Evolutionary conservation across 1,140 invertebrate genomes (phyloP), one percentile per base, ranked within the genome.

Genomic region (Heterodera carotae): DNA sequence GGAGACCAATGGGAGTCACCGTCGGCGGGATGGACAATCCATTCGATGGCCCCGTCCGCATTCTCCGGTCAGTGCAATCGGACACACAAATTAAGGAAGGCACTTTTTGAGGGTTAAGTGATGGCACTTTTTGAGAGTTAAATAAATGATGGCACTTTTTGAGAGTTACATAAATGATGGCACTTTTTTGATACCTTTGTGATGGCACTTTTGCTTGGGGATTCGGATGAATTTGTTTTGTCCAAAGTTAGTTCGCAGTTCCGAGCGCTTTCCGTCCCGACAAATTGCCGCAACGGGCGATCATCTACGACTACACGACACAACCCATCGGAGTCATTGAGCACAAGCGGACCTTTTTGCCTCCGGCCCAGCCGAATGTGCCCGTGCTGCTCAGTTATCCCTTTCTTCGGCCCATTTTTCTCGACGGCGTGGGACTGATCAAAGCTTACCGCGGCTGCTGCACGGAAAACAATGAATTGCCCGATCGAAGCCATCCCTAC

Each of bases 371-470:
- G 25, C n/a, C 27, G 36, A 48, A 31, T 18, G 31, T 22, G 48
- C 75, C 27, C 22, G 33, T 15, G 22, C 33, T 39, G 64, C 34
- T 59, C n/a, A 78, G 53, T 34, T 33, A 67, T 15, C 77, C 75
- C 12, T 77, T 78, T 34, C 64, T 78, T 15, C 77, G 77, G 29
- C 71, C 70, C n/a, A 67, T 78, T 39, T 25, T 76, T 10, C 31
- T 78, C 29, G 77, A 78, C 76, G 77, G 77, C 15, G 48, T 78
- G 12, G 77, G 77, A 33, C 53, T 78, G 34, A 53, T 78, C 39
- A 78, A 78, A 31, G 77, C 77, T 0, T 78, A 76, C 33, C 33
- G 77, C 56, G 60, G 66, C 25, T 78, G 77, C 66, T 78, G 77
- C 33, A 74, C 34, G 36, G 72, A 74, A 33, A 56, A 74, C 64